Evolutionary conservation across 1,140 invertebrate species (phyloP).

Genomic region (Chelonus insularis): DNA sequence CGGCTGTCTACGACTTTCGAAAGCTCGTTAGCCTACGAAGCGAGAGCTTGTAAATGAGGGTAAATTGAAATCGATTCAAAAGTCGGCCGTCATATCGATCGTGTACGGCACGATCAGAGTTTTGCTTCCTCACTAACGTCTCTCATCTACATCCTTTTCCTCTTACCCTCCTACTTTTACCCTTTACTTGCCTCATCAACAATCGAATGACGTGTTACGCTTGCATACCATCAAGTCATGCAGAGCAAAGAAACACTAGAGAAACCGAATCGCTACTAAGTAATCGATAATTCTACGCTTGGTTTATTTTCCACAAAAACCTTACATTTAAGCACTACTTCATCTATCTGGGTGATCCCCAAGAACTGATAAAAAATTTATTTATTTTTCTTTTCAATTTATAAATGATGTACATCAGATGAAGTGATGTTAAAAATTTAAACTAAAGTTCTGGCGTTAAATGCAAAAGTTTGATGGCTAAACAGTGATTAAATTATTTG

Average conservation of each 20-base stretch:
- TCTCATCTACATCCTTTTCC: background rate
- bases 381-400: no score
- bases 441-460: no score
- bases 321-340: background rate
- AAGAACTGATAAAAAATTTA: no score
- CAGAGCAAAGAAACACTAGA: background rate
- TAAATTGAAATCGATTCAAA: slow-evolving; percentile 60
- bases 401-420: no score
- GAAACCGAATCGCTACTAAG: background rate
- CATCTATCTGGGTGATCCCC: no score
- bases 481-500: no score
- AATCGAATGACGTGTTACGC: slow-evolving; percentile 7
- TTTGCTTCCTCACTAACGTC: background rate
- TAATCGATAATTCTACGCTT: slow-evolving; percentile 5
- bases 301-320: background rate
- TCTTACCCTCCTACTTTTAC: background rate
- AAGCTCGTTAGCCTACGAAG: slow-evolving; percentile 55
- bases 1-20: slow-evolving; percentile 58
- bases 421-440: no score
- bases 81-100: slow-evolving; percentile 40
- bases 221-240: background rate
- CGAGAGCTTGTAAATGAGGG: slow-evolving; percentile 55
- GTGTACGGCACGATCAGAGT: background rate
- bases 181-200: background rate
- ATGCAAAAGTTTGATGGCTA: no score